A percentile compares a stretch with the other conserved stretches of the same genome.
These are phyloP conservation scores for Ceratina australensis DNA, from an alignment of 1,140 invertebrate genomes.

Conservation along the genomic window DNA sequence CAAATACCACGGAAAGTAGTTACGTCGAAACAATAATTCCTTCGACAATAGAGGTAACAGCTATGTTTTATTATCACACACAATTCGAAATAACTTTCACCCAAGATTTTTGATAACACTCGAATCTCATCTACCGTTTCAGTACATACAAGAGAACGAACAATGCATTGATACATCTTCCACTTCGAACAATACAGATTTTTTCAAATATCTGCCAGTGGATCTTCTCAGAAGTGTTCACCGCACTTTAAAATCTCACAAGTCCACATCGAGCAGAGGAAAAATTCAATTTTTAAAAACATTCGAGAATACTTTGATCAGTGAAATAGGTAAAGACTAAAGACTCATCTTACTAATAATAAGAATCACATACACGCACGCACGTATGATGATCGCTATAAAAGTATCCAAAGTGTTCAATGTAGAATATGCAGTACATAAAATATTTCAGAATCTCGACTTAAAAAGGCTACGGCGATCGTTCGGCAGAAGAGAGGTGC, in stretches of 20 bases:
- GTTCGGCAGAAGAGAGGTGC: constrained; percentile 53
- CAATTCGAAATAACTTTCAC: too few relatives aligned
- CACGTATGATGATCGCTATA: neutral
- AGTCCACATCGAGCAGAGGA: constrained; percentile 62
- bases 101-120: neutral
- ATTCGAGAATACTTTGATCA: constrained; percentile 68
- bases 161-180: neutral
- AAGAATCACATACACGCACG: too few relatives aligned
- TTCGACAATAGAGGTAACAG: neutral
- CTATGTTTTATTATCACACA: too few relatives aligned
- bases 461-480: constrained; percentile 31
- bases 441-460: constrained; percentile 48
- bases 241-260: constrained; percentile 69
- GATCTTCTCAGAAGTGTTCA: constrained; percentile 74
- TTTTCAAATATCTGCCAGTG: constrained; percentile 71
- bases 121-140: neutral
- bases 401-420: too few relatives aligned
- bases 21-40: neutral
- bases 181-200: neutral
- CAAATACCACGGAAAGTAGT: neutral
- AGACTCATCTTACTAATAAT: neutral
- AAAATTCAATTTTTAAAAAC: constrained; percentile 72
- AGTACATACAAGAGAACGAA: neutral
- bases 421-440: too few relatives aligned
- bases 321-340: constrained; percentile 70